Base-by-base conservation (phyloP, 2,797 vertebrate species). In the Rachycentron canadum region DNA sequence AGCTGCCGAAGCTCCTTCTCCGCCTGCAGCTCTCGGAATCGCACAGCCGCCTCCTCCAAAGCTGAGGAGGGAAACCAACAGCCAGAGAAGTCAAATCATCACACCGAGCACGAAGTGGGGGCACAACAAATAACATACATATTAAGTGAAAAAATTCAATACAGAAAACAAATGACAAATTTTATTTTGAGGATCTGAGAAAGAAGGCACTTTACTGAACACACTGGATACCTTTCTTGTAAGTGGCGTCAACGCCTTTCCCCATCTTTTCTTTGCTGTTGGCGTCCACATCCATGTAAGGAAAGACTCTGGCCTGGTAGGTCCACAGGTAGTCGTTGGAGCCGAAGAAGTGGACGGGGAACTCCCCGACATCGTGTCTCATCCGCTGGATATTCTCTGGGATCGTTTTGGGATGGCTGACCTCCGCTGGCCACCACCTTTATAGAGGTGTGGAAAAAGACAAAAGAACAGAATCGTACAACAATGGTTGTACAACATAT, bases 281-380 rank as follows among this genome's bases (percentile, higher is more conserved):
- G 85, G 97, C 97, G 49, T 99, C 98, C 16, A 98, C 98, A 56
- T 99, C 98, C 98, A 99, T 99, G 76, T 99, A 99, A 2, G 97
- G 98, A 82, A 99, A 99, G 69, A 99, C 98, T 45, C 98, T 94
- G 62, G 98, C 98, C 93, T 99, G 98, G 86, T 99, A 99, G 25
- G 98, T 99, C 98, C 98, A 99, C 73, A 99, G 90, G 92, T 98
- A 99, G 90, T 99, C 98, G 69, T 99, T 98, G 81, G 98, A 99
- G 73, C 98, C 98, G 0, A 99, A 99, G 91, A 99, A 99, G 62
- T 97, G 96, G 25, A 99, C 98, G 0, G 98, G 98, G 67, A 99
- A 99, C 91, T 99, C 98, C 0, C 98, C 98, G 0, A 99, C 96
- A 43, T 98, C 97, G 41, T 99, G 98, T 76, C 95, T 96, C 97